A percentile compares a stretch with the other conserved stretches of the same genome.
phyloP scores from a whole-genome alignment of 2,113 vertebrate species.

The Rallus limicola region DNA sequence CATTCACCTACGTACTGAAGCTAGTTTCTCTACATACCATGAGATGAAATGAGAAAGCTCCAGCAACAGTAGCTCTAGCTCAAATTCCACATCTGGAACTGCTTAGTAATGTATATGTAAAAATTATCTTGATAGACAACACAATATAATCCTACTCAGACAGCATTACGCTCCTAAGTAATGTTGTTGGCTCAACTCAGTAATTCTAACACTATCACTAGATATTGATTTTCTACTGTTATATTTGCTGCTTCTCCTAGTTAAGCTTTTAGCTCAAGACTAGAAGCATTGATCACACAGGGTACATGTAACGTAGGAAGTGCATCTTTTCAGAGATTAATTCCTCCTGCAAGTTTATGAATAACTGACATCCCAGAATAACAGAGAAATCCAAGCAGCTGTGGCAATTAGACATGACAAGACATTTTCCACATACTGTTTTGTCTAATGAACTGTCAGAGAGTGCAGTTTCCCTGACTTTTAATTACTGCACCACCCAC shows the following conservation, averaged over 20 bases:
- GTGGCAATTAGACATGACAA: constrained; percentile 52
- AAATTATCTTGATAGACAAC: constrained; percentile 54
- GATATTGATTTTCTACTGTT: neutral
- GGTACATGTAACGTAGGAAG: neutral
- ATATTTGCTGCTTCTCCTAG: neutral
- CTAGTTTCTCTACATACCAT: neutral
- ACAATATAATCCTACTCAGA: constrained; percentile 35
- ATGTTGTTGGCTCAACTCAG: neutral
- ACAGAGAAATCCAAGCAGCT: constrained; percentile 18
- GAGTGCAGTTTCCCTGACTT: neutral
- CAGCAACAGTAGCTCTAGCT: neutral
- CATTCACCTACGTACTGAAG: neutral
- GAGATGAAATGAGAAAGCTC: neutral
- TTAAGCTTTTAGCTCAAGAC: neutral
- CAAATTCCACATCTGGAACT: constrained; percentile 49
- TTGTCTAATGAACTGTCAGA: constrained; percentile 63
- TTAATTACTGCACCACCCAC: constrained; percentile 52
- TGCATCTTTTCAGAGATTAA: neutral
- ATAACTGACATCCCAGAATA: neutral
- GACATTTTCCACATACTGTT: constrained; percentile 62
- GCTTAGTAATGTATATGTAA: constrained; percentile 50
- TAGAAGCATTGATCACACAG: neutral
- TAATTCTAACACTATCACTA: neutral
- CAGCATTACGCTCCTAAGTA: neutral
- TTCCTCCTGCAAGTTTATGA: constrained; percentile 42